Percentiles rank a stretch among this genome's conserved stretches.
Conservation (phyloP, 2,113 vertebrate genomes). For the Strix aluco region DNA sequence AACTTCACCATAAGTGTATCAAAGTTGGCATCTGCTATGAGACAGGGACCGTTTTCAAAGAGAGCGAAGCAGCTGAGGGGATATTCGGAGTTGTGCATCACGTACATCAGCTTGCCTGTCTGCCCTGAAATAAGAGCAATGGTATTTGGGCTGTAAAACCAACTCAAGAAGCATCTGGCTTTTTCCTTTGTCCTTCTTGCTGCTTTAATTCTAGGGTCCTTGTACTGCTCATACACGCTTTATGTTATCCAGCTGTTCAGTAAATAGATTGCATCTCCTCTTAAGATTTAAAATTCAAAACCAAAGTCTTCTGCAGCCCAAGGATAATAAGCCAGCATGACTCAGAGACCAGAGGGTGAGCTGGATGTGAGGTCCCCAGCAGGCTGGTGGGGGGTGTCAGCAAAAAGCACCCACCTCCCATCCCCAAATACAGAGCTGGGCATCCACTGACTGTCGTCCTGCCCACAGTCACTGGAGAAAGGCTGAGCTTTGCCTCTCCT, state of each 20-base stretch:
- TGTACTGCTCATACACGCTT: accelerated
- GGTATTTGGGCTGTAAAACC: neutral
- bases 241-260: accelerated
- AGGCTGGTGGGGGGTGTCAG: too few species aligned
- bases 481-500: neutral
- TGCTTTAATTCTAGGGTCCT: neutral
- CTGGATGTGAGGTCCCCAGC: accelerated
- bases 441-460: neutral
- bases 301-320: neutral
- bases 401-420: neutral
- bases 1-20: conserved; percentile 96
- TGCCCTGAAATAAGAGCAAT: conserved; percentile 78
- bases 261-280: neutral
- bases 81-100: conserved; percentile 97
- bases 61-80: conserved; percentile 93
- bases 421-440: neutral
- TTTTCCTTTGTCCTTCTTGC: neutral
- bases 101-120: conserved; percentile 90
- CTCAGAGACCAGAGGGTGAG: neutral
- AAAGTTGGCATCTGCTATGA: conserved; percentile 93
- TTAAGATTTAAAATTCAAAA: neutral
- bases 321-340: accelerated
- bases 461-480: accelerated
- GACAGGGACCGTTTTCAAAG: conserved; percentile 92
- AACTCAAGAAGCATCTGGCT: neutral